These are phyloP conservation scores for Ophthalmolycus amberensis DNA, from an alignment of 2,113 vertebrate genomes.

Conservation along the genomic window DNA sequence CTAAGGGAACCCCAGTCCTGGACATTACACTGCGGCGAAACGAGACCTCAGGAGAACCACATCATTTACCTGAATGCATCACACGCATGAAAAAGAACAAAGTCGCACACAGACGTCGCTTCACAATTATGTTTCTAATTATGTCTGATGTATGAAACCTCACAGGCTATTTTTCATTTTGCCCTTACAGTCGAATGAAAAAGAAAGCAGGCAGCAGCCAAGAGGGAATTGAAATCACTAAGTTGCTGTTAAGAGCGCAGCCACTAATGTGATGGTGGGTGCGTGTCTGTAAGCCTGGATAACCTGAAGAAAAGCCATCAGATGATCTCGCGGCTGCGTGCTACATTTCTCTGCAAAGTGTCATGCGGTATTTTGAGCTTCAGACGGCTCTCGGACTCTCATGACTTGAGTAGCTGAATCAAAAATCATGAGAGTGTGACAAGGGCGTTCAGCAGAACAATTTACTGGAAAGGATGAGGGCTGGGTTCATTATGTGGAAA, in stretches of 20 bases:
- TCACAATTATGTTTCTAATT: constrained; percentile 39
- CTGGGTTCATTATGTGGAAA: neutral
- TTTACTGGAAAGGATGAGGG: constrained; percentile 46
- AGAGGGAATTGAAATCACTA: constrained; percentile 34
- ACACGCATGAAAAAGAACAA: constrained; percentile 26
- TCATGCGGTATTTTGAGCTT: constrained; percentile 75
- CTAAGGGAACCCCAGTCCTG: constrained; percentile 1
- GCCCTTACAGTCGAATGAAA: neutral
- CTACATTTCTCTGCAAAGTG: constrained; percentile 77
- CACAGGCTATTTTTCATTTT: constrained; percentile 33
- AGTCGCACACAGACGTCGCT: constrained; percentile 5
- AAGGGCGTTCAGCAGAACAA: constrained; percentile 25
- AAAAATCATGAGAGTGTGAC: constrained; percentile 54
- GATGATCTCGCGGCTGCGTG: constrained; percentile 67
- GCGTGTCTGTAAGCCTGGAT: constrained; percentile 38
- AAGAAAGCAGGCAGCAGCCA: constrained; percentile 6
- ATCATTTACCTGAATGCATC: neutral
- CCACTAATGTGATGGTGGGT: constrained; percentile 33
- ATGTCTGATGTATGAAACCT: constrained; percentile 14
- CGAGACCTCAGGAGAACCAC: neutral
- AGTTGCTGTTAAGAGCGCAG: constrained; percentile 35
- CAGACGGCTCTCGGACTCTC: constrained; percentile 49
- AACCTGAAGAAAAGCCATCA: constrained; percentile 51
- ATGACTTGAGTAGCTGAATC: constrained; percentile 59
- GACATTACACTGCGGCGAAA: constrained; percentile 17